Evolutionary conservation across 2,113 vertebrate species (phyloP).

Genomic region (Eublepharis macularius): DNA sequence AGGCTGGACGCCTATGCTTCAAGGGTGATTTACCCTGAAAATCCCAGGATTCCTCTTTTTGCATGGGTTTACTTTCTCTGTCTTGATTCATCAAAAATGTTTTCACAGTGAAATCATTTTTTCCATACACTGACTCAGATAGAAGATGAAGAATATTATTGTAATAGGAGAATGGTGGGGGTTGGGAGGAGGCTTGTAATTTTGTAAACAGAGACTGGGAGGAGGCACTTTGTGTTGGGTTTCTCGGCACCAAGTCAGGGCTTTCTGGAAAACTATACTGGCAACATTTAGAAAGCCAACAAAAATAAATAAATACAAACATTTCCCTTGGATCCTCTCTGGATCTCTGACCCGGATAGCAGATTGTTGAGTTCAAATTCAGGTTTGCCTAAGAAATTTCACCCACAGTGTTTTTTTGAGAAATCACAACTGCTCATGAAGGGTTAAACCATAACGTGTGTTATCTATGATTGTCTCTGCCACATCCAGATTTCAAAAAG

Average conservation of each 20-base stretch:
- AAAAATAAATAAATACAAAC: constrained; percentile 60
- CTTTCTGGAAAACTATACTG: constrained; percentile 59
- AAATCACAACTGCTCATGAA: not conserved
- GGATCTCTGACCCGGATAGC: not conserved
- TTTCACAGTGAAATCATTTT: constrained; percentile 74
- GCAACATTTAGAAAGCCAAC: constrained; percentile 34
- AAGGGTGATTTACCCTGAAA: constrained; percentile 64
- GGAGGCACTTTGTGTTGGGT: constrained; percentile 62
- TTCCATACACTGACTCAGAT: constrained; percentile 67
- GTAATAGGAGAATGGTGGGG: constrained; percentile 72
- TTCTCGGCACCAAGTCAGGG: constrained; percentile 65
- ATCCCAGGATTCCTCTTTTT: constrained; percentile 51
- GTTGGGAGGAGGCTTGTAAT: constrained; percentile 69
- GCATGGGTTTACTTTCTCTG: constrained; percentile 38
- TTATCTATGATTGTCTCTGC: not conserved
- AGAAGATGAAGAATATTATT: constrained; percentile 69
- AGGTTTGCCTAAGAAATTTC: not conserved
- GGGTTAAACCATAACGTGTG: not conserved
- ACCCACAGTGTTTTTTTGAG: not conserved
- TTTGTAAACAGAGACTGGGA: constrained; percentile 79
- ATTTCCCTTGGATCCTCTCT: constrained; percentile 30
- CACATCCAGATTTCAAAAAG: not conserved
- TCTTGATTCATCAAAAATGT: constrained; percentile 73
- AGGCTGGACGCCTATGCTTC: constrained; percentile 53
- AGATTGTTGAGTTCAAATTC: constrained; percentile 40